Evolutionary conservation across 1,140 invertebrate genomes (phyloP).

Genomic region (Eupeodes corollae): DNA sequence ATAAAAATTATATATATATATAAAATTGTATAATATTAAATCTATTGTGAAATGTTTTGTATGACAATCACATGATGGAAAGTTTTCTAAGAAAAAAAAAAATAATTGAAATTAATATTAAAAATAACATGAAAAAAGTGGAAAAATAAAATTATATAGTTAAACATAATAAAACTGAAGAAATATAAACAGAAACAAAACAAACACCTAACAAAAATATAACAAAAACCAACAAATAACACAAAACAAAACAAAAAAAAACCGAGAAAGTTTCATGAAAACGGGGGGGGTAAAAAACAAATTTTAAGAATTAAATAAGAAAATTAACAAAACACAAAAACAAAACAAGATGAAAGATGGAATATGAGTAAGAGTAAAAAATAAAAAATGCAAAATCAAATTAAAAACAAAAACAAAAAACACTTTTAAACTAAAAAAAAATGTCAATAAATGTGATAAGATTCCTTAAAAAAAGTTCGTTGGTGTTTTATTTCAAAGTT

Average conservation of each 20-base stretch:
- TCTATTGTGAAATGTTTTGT: conserved; percentile 36
- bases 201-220: neutral
- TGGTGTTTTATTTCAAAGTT: too few relatives aligned
- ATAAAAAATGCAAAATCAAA: conserved; percentile 4
- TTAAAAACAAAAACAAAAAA: conserved; percentile 13
- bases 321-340: too few relatives aligned
- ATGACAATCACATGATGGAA: conserved; percentile 39
- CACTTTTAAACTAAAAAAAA: conserved; percentile 17
- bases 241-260: too few relatives aligned
- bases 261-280: too few relatives aligned
- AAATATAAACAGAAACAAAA: neutral
- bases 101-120: conserved; percentile 3
- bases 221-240: conserved; percentile 3
- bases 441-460: conserved; percentile 39
- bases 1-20: neutral
- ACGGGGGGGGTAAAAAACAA: too few relatives aligned
- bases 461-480: conserved; percentile 23
- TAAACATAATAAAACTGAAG: conserved; percentile 1
- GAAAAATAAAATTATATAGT: neutral
- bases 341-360: too few relatives aligned
- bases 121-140: neutral
- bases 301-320: too few relatives aligned
- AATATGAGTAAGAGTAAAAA: conserved; percentile 1
- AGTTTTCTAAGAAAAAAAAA: conserved; percentile 14
- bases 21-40: conserved; percentile 3